A percentile compares a stretch with the other conserved stretches of the same genome.
Conservation (phyloP, 1,140 invertebrate species). For the Anthonomus grandis region DNA sequence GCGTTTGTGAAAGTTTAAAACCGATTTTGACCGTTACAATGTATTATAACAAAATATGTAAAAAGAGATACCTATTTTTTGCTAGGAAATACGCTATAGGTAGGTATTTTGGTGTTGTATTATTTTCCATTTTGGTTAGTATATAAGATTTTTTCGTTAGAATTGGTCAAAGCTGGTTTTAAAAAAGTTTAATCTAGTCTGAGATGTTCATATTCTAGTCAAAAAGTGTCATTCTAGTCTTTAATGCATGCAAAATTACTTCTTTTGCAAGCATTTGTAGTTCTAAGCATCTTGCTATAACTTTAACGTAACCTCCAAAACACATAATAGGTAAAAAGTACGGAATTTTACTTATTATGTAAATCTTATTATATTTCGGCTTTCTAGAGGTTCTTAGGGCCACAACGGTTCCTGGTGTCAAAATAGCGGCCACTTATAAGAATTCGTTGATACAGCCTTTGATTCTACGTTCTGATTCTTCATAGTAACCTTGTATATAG, state of each 20-base stretch:
- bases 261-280: too few relatives aligned
- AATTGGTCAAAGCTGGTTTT: not conserved
- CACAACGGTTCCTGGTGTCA: too few relatives aligned
- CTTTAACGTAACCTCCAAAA: too few relatives aligned
- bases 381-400: not conserved
- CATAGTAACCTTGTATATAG: conserved; percentile 31
- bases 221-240: conserved; percentile 6
- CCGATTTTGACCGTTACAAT: too few relatives aligned
- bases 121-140: conserved; percentile 17
- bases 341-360: too few relatives aligned
- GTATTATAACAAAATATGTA: not conserved
- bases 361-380: too few relatives aligned
- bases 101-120: conserved; percentile 27
- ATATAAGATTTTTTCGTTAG: not conserved
- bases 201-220: not conserved
- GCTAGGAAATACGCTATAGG: conserved; percentile 1
- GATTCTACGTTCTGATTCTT: too few relatives aligned
- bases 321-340: too few relatives aligned
- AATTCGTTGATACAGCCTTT: too few relatives aligned
- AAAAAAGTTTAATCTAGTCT: not conserved
- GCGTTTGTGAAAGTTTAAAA: too few relatives aligned
- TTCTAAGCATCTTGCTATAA: too few relatives aligned
- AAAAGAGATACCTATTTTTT: conserved; percentile 1
- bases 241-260: not conserved
- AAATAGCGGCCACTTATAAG: conserved; percentile 5